phyloP scores from a whole-genome alignment of 2,113 vertebrate genomes.

The Trematocara variabile region DNA sequence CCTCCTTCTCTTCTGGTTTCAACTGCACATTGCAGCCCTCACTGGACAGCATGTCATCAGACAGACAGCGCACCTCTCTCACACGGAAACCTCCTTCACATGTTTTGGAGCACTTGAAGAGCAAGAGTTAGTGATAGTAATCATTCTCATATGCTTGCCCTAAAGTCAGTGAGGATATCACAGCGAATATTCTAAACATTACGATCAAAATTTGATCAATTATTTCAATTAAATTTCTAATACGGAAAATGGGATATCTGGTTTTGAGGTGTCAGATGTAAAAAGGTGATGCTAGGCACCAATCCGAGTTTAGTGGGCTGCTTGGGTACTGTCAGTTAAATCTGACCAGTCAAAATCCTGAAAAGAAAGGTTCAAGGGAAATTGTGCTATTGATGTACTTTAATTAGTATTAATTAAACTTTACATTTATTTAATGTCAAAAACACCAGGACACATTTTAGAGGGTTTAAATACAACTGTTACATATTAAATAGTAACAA shows the following conservation, averaged over 20 bases:
- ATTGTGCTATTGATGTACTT: neutral
- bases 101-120: conserved; percentile 87
- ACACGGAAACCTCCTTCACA: conserved; percentile 91
- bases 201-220: neutral
- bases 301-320: neutral
- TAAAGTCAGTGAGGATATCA: neutral
- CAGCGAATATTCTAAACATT: neutral
- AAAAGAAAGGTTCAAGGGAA: neutral
- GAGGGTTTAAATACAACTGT: neutral
- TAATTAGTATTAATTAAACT: neutral
- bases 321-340: neutral
- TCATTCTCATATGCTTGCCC: neutral
- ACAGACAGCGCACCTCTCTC: conserved; percentile 89
- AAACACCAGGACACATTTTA: neutral
- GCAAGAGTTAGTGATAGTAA: neutral
- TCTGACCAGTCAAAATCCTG: neutral
- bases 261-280: neutral
- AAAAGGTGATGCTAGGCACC: neutral
- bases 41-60: conserved; percentile 81
- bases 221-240: neutral
- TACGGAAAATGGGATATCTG: neutral
- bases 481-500: neutral
- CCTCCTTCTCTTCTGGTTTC: conserved; percentile 80
- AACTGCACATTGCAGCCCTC: conserved; percentile 78
- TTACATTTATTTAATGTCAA: neutral